A percentile compares a stretch with the other conserved stretches of the same genome.
Evolutionary conservation across 2,113 vertebrate species (phyloP).

Genomic region (Pipra filicauda): DNA sequence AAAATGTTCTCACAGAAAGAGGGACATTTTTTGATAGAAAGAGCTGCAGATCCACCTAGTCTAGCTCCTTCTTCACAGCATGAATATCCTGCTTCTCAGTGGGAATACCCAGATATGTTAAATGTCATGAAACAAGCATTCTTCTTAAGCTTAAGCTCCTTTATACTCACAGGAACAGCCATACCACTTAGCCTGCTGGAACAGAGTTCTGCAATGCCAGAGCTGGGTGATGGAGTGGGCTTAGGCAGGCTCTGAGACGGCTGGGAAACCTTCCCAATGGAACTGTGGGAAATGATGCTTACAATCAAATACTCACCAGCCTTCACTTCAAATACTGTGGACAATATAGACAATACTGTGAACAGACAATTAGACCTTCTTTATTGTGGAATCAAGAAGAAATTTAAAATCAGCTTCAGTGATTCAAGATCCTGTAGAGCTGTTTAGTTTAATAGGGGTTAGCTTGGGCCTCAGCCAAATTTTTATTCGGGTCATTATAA

Average conservation of each 20-base stretch:
- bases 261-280: constrained; percentile 9
- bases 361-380: background rate
- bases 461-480: background rate
- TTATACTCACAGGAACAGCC: background rate
- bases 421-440: background rate
- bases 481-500: background rate
- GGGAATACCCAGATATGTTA: constrained; percentile 41
- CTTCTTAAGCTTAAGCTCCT: constrained; percentile 31
- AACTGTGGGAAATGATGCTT: constrained; percentile 18
- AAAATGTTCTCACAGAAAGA: constrained; percentile 80
- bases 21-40: constrained; percentile 60
- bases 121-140: constrained; percentile 48
- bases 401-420: constrained; percentile 3
- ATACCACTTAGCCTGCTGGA: background rate
- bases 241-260: background rate
- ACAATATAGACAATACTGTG: background rate
- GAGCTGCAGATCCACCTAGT: background rate
- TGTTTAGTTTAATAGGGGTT: background rate
- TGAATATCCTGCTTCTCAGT: constrained; percentile 62
- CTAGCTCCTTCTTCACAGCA: constrained; percentile 56
- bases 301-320: background rate
- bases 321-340: background rate
- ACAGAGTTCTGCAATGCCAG: constrained; percentile 11
- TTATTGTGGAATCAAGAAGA: background rate
- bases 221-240: constrained; percentile 35